phyloP scores from a whole-genome alignment of 2,888 invertebrate species.

The Parthenolecanium corni region DNA sequence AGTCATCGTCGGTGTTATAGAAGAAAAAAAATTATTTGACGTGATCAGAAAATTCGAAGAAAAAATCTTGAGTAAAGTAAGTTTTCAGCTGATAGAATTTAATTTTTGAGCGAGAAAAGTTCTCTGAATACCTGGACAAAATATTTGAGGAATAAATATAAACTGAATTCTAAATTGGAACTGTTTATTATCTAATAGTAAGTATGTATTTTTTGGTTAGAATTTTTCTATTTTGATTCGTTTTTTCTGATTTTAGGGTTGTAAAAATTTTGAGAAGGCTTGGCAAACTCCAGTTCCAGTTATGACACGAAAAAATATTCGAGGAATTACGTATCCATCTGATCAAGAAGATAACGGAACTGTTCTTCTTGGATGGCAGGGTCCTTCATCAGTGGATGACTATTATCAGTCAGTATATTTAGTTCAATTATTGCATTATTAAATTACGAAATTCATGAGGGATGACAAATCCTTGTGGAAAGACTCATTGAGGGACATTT shows the following conservation, averaged over 20 bases:
- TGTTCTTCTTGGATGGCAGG: constrained; percentile 66
- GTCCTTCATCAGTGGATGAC: constrained; percentile 43
- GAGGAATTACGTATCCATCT: constrained; percentile 59
- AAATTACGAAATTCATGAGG: too few species aligned
- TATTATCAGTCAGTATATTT: constrained; percentile 11
- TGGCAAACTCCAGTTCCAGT: constrained; percentile 65
- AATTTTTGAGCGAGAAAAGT: neutral
- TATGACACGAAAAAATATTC: constrained; percentile 45
- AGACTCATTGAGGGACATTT: too few species aligned
- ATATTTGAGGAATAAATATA: too few species aligned
- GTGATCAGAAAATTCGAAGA: constrained; percentile 37
- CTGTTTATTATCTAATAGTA: too few species aligned
- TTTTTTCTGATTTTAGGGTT: neutral
- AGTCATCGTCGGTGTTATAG: constrained; percentile 70
- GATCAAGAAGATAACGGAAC: constrained; percentile 73
- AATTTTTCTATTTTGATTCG: too few species aligned
- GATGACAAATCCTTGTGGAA: too few species aligned
- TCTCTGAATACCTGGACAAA: neutral
- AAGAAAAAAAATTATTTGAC: constrained; percentile 60
- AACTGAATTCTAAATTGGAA: too few species aligned
- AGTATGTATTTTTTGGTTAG: too few species aligned
- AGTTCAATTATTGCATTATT: neutral
- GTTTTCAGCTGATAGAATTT: neutral
- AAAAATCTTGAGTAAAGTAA: constrained; percentile 4
- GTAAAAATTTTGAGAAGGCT: constrained; percentile 51